These are phyloP conservation scores for Lycocorax pyrrhopterus DNA, from an alignment of 2,113 vertebrate species.

Conservation along the genomic window DNA sequence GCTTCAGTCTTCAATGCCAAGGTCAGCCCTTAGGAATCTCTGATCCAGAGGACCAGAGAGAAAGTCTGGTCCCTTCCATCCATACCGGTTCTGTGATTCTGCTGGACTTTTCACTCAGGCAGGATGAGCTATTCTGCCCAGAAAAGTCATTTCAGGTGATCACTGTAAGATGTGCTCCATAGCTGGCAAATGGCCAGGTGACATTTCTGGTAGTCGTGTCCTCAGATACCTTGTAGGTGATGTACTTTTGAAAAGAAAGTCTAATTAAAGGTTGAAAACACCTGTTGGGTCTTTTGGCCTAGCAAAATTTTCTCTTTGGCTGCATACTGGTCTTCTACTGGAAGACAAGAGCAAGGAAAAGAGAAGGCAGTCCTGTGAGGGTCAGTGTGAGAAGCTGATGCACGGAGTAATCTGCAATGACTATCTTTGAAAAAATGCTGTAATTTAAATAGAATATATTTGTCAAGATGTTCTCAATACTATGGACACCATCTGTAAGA, in stretches of 20 bases:
- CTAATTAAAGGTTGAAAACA: not conserved
- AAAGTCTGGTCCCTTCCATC: not conserved
- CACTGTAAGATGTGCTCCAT: not conserved
- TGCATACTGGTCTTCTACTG: not conserved
- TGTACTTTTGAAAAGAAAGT: not conserved
- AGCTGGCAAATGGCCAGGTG: not conserved
- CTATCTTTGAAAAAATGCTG: not conserved
- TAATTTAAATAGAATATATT: not conserved
- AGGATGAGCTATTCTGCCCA: not conserved
- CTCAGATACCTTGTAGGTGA: not conserved
- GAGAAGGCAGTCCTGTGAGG: not conserved
- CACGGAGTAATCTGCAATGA: not conserved
- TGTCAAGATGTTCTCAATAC: not conserved
- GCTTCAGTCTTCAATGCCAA: not conserved
- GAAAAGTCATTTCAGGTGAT: not conserved
- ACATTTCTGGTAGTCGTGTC: not conserved
- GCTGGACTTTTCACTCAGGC: not conserved
- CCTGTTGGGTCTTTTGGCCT: not conserved
- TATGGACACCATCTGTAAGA: not conserved
- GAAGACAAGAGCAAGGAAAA: not conserved
- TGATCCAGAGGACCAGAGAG: not conserved
- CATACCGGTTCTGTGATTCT: not conserved
- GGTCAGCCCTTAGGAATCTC: not conserved
- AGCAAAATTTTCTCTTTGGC: not conserved
- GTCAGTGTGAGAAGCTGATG: not conserved